phyloP scores from a whole-genome alignment of 2,888 invertebrate genomes.

The Opisthograptis luteolata region DNA sequence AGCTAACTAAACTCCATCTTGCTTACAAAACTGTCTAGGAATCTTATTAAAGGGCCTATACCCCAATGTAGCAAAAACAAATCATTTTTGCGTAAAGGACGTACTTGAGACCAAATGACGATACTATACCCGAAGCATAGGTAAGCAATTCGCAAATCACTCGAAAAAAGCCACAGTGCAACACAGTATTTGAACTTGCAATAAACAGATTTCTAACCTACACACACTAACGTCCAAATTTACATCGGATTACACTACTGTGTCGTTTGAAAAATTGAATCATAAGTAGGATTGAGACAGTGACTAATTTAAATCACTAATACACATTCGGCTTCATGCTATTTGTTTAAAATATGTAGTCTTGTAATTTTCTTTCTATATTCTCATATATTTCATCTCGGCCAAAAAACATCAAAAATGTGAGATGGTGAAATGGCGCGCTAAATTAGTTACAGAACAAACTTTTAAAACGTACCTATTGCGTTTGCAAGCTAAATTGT shows the following conservation, averaged over 20 bases:
- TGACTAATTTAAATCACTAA: too few species aligned
- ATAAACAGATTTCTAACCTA: not conserved
- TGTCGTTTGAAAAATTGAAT: too few species aligned
- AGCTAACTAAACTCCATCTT: not conserved
- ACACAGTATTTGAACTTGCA: constrained; percentile 1
- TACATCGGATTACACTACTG: not conserved
- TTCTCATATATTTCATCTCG: too few species aligned
- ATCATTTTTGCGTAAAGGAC: constrained; percentile 6
- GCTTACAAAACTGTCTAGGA: not conserved
- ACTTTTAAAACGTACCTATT: too few species aligned
- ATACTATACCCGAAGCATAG: constrained; percentile 31
- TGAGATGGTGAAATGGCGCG: too few species aligned
- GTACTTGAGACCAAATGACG: constrained; percentile 12
- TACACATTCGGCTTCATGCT: too few species aligned
- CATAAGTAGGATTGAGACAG: too few species aligned
- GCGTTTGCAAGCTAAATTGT: too few species aligned
- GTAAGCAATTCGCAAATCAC: constrained; percentile 44
- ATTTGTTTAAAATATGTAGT: too few species aligned
- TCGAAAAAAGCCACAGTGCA: constrained; percentile 35
- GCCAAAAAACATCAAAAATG: too few species aligned
- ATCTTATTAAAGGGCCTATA: constrained; percentile 2
- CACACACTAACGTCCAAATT: not conserved
- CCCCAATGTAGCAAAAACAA: constrained; percentile 14
- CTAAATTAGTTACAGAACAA: too few species aligned
- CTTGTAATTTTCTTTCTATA: too few species aligned